A percentile compares a stretch with the other conserved stretches of the same genome.
Evolutionary conservation across 1,140 invertebrate genomes (phyloP).

Genomic region (Oscheius sp.): DNA sequence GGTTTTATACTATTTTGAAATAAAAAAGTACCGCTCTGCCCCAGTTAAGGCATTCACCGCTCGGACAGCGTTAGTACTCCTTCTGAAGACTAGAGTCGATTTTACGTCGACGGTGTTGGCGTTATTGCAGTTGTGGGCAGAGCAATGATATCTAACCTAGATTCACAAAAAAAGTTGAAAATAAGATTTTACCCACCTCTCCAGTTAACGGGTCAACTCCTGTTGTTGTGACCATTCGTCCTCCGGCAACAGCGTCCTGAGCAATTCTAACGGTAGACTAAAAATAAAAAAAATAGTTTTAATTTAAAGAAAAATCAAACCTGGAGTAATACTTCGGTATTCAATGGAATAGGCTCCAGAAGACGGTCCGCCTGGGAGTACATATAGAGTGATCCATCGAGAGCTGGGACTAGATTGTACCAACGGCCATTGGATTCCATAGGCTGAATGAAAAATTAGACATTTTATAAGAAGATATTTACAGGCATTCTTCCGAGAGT

Average conservation of each 20-base stretch:
- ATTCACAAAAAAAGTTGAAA: background rate
- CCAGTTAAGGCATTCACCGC: conserved; percentile 24
- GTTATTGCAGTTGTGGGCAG: conserved; percentile 18
- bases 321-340: conserved; percentile 31
- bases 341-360: conserved; percentile 29
- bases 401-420: conserved; percentile 32
- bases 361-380: conserved; percentile 29
- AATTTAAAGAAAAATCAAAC: background rate
- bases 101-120: background rate
- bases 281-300: conserved; percentile 1
- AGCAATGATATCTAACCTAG: conserved; percentile 23
- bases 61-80: conserved; percentile 17
- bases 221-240: conserved; percentile 30
- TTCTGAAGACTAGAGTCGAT: conserved; percentile 25
- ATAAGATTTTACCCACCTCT: conserved; percentile 9
- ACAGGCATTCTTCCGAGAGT: conserved; percentile 27
- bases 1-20: background rate
- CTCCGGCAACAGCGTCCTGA: conserved; percentile 32
- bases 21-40: conserved; percentile 16
- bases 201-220: conserved; percentile 32
- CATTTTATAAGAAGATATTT: background rate
- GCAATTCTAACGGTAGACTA: conserved; percentile 24
- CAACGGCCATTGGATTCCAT: conserved; percentile 9
- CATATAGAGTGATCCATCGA: conserved; percentile 38
- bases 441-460: background rate